Evolutionary conservation across 2,888 invertebrate genomes (phyloP).

Genomic region (Aleiodes leptofemur): DNA sequence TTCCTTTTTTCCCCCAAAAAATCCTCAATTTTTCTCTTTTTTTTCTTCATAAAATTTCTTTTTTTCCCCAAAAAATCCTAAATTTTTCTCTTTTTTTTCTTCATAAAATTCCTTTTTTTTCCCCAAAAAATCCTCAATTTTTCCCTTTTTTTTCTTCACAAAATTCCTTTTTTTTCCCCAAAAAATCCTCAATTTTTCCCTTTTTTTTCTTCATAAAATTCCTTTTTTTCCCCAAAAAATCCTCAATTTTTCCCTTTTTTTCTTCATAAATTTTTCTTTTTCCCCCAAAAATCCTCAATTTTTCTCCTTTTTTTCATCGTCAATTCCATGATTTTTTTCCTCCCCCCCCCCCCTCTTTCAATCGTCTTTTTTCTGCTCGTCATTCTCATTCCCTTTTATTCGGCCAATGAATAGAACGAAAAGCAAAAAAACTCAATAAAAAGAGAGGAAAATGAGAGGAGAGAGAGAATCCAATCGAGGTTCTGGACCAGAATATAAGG

Average conservation of each 20-base stretch:
- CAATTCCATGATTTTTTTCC: background rate
- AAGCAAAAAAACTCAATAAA: slow-evolving; percentile 34
- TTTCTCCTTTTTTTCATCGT: background rate
- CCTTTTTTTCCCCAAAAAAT: too few species aligned
- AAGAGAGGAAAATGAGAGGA: slow-evolving; percentile 15
- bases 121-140: background rate
- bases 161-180: background rate
- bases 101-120: background rate
- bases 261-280: slow-evolving; percentile 10
- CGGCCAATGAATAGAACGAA: slow-evolving; percentile 36
- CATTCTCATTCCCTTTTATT: slow-evolving; percentile 12
- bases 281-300: background rate
- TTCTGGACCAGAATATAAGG: slow-evolving; percentile 28
- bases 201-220: too few species aligned
- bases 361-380: background rate
- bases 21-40: background rate
- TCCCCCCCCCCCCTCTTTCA: background rate
- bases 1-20: slow-evolving; percentile 2
- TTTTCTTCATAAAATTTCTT: background rate
- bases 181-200: too few species aligned
- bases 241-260: background rate
- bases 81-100: background rate
- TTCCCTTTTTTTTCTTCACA: background rate
- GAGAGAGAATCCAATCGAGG: slow-evolving; percentile 20
- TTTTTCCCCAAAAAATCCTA: background rate